A percentile compares a stretch with the other conserved stretches of the same genome.
Conservation (phyloP, 2,888 invertebrate genomes). For the Drosophila kuntzei region DNA sequence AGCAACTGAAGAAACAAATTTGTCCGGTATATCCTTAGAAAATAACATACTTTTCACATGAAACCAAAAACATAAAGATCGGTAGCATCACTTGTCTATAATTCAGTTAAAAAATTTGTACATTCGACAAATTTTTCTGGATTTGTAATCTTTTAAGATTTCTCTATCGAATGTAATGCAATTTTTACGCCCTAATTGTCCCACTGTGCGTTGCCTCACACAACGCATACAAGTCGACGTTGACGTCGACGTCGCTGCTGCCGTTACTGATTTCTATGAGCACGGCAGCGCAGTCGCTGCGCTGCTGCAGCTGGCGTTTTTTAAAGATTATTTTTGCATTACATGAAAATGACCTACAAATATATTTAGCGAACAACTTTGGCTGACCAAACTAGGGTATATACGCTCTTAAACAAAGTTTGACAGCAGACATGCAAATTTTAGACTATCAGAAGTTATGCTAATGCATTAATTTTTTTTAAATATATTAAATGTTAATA, state of each 20-base stretch:
- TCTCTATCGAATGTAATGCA: no score
- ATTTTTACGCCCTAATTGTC: no score
- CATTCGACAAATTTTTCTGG: no score
- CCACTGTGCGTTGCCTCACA: constrained; percentile 27
- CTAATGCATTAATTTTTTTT: no score
- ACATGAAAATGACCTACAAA: constrained; percentile 76
- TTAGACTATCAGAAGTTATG: not conserved
- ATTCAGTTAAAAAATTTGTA: no score
- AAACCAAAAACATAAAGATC: no score
- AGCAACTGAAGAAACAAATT: no score
- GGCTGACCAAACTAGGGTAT: constrained; percentile 1
- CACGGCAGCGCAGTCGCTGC: constrained; percentile 5
- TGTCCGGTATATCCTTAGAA: no score
- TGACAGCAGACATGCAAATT: not conserved
- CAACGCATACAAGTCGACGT: not conserved
- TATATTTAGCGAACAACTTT: constrained; percentile 52
- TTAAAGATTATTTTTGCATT: constrained; percentile 50
- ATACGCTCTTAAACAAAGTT: not conserved
- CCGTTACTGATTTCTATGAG: constrained; percentile 34
- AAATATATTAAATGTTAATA: no score
- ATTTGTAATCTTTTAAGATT: no score
- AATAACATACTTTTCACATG: no score
- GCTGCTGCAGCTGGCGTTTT: constrained; percentile 14
- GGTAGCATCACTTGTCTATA: no score
- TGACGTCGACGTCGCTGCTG: constrained; percentile 3